Percentiles rank a stretch among this genome's conserved stretches.
Evolutionary conservation across 1,140 invertebrate species (phyloP).

Genomic region (Drosophila takahashii): DNA sequence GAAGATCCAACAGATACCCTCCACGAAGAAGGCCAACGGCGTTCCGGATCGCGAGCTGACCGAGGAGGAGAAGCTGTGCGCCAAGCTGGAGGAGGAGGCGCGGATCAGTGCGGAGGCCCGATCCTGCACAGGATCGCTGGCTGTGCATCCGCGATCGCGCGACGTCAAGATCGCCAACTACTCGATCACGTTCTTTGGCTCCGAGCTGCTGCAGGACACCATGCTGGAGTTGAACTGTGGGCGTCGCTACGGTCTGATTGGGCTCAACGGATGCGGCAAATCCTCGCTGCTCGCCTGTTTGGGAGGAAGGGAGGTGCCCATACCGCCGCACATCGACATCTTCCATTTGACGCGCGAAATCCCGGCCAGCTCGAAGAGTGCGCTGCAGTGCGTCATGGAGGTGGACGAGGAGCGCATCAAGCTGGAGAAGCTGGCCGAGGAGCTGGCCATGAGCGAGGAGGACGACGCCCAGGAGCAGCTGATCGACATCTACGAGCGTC

Average conservation of each 20-base stretch:
- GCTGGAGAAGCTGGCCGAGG: constrained; percentile 97
- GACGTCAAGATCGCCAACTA: constrained; percentile 99
- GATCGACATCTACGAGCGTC: constrained; percentile 98
- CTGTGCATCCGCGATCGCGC: constrained; percentile 96
- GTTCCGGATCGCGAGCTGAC: constrained; percentile 85
- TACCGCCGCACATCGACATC: constrained; percentile 98
- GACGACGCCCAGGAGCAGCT: constrained; percentile 98
- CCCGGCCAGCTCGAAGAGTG: constrained; percentile 96
- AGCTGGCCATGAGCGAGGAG: constrained; percentile 93
- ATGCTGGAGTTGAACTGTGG: constrained; percentile 98
- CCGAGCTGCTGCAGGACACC: constrained; percentile 97
- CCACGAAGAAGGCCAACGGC: constrained; percentile 82
- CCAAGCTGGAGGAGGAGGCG: constrained; percentile 95
- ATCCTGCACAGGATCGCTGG: constrained; percentile 96
- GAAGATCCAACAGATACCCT: constrained; percentile 86
- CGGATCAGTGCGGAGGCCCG: constrained; percentile 96
- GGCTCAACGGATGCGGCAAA: constrained; percentile 98
- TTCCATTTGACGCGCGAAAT: constrained; percentile 99
- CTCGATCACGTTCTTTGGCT: constrained; percentile 99
- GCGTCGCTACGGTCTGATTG: constrained; percentile 97
- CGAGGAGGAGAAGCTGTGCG: constrained; percentile 91
- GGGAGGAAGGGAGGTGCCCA: constrained; percentile 97
- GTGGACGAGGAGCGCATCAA: constrained; percentile 97
- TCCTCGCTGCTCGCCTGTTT: constrained; percentile 96
- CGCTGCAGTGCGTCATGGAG: constrained; percentile 98